These are phyloP conservation scores for Lagria hirta DNA, from an alignment of 2,888 invertebrate genomes.

Conservation along the genomic window DNA sequence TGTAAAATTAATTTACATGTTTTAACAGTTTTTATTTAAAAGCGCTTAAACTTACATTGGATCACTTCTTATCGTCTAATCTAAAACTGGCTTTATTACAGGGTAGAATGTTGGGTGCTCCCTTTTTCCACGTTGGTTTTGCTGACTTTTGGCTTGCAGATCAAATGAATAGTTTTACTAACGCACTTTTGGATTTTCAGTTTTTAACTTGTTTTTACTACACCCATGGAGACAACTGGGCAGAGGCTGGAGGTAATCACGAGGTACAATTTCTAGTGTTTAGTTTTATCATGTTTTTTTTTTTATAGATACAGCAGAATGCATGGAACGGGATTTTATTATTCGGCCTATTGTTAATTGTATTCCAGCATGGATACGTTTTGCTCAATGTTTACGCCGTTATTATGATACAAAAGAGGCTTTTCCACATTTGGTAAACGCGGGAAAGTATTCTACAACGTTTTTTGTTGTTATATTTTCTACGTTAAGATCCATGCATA, in stretches of 20 bases:
- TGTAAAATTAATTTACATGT: too few relatives aligned
- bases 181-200: constrained; percentile 76
- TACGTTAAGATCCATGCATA: constrained; percentile 48
- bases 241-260: constrained; percentile 56
- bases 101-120: constrained; percentile 68
- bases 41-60: too few relatives aligned
- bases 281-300: neutral
- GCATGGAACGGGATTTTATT: constrained; percentile 56
- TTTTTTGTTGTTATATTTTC: constrained; percentile 71
- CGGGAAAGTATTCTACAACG: constrained; percentile 77
- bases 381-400: constrained; percentile 81
- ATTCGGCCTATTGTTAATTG: constrained; percentile 69
- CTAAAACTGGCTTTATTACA: too few relatives aligned
- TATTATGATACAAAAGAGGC: constrained; percentile 77
- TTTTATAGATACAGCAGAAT: constrained; percentile 55
- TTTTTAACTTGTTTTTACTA: constrained; percentile 77
- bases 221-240: constrained; percentile 60
- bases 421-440: constrained; percentile 82
- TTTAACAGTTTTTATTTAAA: too few relatives aligned
- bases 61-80: too few relatives aligned
- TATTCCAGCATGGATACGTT: constrained; percentile 83
- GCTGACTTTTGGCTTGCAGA: constrained; percentile 88
- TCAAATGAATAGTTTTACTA: constrained; percentile 77
- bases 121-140: constrained; percentile 77
- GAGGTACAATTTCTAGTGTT: constrained; percentile 4